Evolutionary conservation across 2,888 invertebrate genomes (phyloP).

Genomic region (Drosophila cracens): DNA sequence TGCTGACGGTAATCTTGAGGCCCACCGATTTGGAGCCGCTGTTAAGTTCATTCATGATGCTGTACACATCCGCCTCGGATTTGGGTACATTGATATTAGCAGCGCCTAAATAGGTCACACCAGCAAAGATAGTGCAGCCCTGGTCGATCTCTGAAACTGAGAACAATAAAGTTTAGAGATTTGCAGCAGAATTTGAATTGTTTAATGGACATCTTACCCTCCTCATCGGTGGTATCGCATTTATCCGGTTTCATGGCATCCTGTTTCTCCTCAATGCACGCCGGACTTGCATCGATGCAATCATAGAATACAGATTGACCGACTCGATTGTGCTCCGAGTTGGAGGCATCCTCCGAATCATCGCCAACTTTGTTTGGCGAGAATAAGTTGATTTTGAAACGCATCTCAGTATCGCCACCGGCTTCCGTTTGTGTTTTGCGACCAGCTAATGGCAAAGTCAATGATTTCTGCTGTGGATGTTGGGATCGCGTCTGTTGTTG

Average conservation of each 20-base stretch:
- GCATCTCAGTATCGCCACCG: constrained; percentile 61
- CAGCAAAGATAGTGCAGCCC: constrained; percentile 96
- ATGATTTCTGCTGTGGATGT: constrained; percentile 71
- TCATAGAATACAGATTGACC: constrained; percentile 85
- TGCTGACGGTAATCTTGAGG: constrained; percentile 95
- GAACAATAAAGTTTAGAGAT: not conserved
- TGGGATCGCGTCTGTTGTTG: constrained; percentile 18
- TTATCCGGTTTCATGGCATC: constrained; percentile 91
- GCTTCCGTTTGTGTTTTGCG: constrained; percentile 56
- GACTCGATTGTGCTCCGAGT: constrained; percentile 83
- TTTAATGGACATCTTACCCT: constrained; percentile 86
- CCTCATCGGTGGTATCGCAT: constrained; percentile 90
- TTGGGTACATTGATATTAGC: constrained; percentile 96
- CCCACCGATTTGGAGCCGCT: constrained; percentile 88
- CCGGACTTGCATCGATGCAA: constrained; percentile 84
- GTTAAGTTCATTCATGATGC: constrained; percentile 96
- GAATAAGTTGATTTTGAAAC: constrained; percentile 59
- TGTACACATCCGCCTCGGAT: constrained; percentile 95
- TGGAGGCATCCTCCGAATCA: constrained; percentile 76
- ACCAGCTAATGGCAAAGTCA: constrained; percentile 81
- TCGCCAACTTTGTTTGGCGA: constrained; percentile 67
- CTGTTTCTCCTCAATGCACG: constrained; percentile 88
- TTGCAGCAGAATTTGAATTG: not conserved
- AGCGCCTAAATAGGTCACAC: constrained; percentile 96
- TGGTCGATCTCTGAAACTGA: constrained; percentile 93